A percentile compares a stretch with the other conserved stretches of the same genome.
These are phyloP conservation scores for Antheraea yamamai DNA, from an alignment of 2,888 invertebrate genomes.

Conservation along the genomic window DNA sequence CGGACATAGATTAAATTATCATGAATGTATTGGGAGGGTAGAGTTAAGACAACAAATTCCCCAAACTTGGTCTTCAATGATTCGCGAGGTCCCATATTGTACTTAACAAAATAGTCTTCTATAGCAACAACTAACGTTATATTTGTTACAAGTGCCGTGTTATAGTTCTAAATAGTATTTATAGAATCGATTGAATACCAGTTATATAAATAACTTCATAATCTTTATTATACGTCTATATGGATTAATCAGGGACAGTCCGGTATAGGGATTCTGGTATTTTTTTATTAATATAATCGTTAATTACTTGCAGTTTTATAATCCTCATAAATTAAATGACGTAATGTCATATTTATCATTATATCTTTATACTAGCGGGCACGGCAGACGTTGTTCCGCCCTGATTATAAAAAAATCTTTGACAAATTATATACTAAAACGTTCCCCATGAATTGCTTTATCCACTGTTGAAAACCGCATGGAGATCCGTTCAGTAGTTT, in stretches of 20 bases:
- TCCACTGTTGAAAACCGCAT: too few relatives aligned
- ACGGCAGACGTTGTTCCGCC: too few relatives aligned
- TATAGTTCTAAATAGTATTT: not conserved
- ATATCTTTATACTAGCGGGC: too few relatives aligned
- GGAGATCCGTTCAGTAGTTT: too few relatives aligned
- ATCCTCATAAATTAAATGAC: not conserved
- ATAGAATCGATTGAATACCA: not conserved
- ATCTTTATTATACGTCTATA: not conserved
- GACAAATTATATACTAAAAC: too few relatives aligned
- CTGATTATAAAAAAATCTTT: too few relatives aligned
- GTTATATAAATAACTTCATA: not conserved
- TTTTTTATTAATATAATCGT: not conserved
- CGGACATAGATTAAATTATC: too few relatives aligned
- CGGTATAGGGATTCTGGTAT: not conserved
- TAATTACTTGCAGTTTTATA: not conserved
- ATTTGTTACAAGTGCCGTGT: too few relatives aligned
- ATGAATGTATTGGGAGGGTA: too few relatives aligned
- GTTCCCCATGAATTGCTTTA: too few relatives aligned
- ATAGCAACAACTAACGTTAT: not conserved
- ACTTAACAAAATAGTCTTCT: not conserved
- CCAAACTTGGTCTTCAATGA: too few relatives aligned
- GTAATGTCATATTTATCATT: not conserved
- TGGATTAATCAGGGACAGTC: not conserved
- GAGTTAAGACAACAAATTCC: too few relatives aligned
- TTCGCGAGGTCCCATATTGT: not conserved